Percentiles rank a stretch among this genome's conserved stretches.
phyloP scores from a whole-genome alignment of 2,797 vertebrate species.

The Aulostomus chinensis region DNA sequence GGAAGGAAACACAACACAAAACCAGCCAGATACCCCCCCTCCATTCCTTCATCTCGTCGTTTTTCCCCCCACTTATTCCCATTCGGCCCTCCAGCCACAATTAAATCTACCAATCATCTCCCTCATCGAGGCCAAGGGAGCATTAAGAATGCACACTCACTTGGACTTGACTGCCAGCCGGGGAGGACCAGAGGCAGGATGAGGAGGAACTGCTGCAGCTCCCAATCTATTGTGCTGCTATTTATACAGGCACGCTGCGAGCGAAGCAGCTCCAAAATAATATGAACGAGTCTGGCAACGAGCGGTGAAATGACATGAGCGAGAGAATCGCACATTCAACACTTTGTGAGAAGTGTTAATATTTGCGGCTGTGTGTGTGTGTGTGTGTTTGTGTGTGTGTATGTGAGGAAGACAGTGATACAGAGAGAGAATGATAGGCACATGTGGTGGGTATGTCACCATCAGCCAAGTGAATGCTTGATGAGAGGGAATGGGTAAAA shows the following conservation, averaged over 20 bases:
- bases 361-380: conserved; percentile 7
- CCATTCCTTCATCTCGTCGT: conserved; percentile 32
- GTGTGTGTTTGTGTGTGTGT: background rate
- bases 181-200: conserved; percentile 54
- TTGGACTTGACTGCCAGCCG: conserved; percentile 48
- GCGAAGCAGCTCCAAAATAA: conserved; percentile 48
- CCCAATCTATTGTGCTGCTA: conserved; percentile 38
- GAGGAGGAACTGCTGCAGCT: conserved; percentile 47
- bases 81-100: conserved; percentile 78
- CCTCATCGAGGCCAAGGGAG: conserved; percentile 69
- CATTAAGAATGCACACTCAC: conserved; percentile 79
- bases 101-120: conserved; percentile 80
- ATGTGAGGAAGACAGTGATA: background rate
- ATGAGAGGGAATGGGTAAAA: conserved; percentile 32
- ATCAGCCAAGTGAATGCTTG: conserved; percentile 52
- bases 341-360: conserved; percentile 48
- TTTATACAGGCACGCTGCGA: conserved; percentile 60
- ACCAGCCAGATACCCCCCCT: conserved; percentile 31
- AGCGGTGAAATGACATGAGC: no score
- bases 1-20: conserved; percentile 49
- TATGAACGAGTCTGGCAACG: background rate
- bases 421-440: background rate
- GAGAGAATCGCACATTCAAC: conserved; percentile 38
- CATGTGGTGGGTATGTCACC: conserved; percentile 39
- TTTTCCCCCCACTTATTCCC: conserved; percentile 42